Conservation (phyloP, 2,888 invertebrate genomes). For the Callinectes sapidus region DNA sequence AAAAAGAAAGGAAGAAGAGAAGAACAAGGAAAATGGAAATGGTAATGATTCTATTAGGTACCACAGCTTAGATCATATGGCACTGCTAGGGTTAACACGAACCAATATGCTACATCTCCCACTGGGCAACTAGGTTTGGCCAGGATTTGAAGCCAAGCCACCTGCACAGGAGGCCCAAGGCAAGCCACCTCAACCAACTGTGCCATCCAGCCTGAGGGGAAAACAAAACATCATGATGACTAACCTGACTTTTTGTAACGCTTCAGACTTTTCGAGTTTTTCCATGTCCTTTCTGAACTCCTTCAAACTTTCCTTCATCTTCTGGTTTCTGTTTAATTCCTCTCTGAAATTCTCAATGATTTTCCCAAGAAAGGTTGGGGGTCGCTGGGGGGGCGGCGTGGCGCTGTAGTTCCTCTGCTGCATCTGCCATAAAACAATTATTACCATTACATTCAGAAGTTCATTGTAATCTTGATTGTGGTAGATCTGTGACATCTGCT, state of each 20-base stretch:
- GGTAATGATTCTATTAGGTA: too few relatives aligned
- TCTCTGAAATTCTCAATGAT: slow-evolving; percentile 94
- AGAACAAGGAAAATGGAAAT: neutral
- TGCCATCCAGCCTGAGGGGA: too few relatives aligned
- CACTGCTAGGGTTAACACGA: too few relatives aligned
- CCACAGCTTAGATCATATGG: too few relatives aligned
- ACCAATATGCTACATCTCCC: too few relatives aligned
- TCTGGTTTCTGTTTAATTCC: slow-evolving; percentile 96
- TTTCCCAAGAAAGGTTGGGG: slow-evolving; percentile 88
- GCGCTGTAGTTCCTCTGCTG: slow-evolving; percentile 62
- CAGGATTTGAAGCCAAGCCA: too few relatives aligned
- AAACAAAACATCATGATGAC: slow-evolving; percentile 51
- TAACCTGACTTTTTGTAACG: slow-evolving; percentile 88
- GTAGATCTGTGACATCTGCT: neutral
- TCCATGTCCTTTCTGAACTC: slow-evolving; percentile 97
- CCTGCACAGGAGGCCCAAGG: too few relatives aligned
- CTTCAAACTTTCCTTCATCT: slow-evolving; percentile 97
- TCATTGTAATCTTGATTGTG: neutral
- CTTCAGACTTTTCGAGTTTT: slow-evolving; percentile 97
- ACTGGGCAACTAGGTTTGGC: too few relatives aligned
- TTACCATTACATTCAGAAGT: neutral
- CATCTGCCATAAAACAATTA: neutral
- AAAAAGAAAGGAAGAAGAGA: neutral
- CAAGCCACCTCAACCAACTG: too few relatives aligned
- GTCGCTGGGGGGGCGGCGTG: slow-evolving; percentile 74